Evolutionary conservation across 2,888 invertebrate genomes (phyloP).

Genomic region (Calameuta idolon): DNA sequence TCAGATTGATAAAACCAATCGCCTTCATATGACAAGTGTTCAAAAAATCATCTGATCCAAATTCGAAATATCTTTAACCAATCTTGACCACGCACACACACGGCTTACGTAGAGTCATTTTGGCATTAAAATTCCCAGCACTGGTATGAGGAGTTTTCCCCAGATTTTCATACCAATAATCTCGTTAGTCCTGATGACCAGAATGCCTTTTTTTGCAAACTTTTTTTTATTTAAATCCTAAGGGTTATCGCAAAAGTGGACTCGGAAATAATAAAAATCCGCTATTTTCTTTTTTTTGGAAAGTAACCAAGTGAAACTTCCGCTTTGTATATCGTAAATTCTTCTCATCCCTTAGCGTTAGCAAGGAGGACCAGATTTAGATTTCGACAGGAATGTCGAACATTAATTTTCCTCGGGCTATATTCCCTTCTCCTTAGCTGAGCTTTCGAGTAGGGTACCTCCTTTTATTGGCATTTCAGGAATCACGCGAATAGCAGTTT

Average conservation of each 20-base stretch:
- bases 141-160: neutral
- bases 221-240: neutral
- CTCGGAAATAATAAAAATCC: neutral
- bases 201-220: neutral
- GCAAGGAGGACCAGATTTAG: neutral
- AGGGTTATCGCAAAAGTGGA: neutral
- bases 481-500: neutral
- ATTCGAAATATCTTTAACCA: neutral
- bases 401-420: neutral
- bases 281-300: neutral
- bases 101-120: neutral
- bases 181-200: neutral
- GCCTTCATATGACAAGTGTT: neutral
- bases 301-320: neutral
- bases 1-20: neutral
- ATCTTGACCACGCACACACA: neutral
- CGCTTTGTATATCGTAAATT: neutral
- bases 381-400: neutral
- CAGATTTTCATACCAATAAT: neutral
- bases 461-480: neutral
- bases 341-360: neutral
- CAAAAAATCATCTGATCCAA: neutral
- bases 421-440: neutral
- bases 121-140: neutral
- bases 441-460: neutral